Evolutionary conservation across 2,888 invertebrate genomes (phyloP).

Genomic region (Callimorpha dominula): DNA sequence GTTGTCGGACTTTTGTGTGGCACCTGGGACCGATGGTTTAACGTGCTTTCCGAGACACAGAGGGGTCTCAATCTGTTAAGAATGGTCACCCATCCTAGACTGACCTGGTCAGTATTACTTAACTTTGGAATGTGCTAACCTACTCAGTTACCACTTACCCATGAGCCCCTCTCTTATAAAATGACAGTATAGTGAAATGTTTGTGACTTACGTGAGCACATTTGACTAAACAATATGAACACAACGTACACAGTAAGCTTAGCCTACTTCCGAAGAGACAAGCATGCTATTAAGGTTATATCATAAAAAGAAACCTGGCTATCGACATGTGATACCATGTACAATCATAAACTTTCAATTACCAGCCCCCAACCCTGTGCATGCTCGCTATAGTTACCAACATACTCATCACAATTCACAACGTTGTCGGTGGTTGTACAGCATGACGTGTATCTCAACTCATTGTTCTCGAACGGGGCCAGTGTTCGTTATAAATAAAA

Average conservation of each 20-base stretch:
- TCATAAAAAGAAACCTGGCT: not conserved
- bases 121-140: too few relatives aligned
- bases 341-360: constrained; percentile 5
- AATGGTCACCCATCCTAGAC: too few relatives aligned
- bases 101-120: too few relatives aligned
- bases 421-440: constrained; percentile 13
- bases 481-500: constrained; percentile 73
- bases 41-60: too few relatives aligned
- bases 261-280: not conserved
- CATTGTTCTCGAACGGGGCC: constrained; percentile 62
- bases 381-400: not conserved
- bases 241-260: not conserved
- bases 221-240: not conserved
- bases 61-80: too few relatives aligned
- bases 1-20: too few relatives aligned
- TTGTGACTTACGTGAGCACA: not conserved
- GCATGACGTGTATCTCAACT: constrained; percentile 30
- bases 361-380: constrained; percentile 1
- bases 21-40: too few relatives aligned
- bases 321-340: not conserved
- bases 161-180: too few relatives aligned
- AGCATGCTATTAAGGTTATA: not conserved
- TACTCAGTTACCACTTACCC: too few relatives aligned
- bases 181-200: too few relatives aligned
- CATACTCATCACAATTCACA: constrained; percentile 12